These are phyloP conservation scores for Euzetes globulus DNA, from an alignment of 2,888 invertebrate species.

Conservation along the genomic window DNA sequence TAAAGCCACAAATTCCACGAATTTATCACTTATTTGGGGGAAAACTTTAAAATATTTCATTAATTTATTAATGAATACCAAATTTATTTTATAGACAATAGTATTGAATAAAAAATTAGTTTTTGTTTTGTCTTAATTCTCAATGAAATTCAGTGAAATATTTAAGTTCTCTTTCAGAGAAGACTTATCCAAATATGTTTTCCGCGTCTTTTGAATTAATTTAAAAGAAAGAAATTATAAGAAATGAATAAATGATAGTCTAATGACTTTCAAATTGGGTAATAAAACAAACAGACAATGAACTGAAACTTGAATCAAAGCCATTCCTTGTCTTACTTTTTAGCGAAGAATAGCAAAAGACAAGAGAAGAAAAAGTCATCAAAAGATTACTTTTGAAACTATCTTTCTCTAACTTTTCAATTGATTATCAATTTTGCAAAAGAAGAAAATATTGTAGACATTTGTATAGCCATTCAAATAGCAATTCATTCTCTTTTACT, in stretches of 20 bases:
- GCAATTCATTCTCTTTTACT: background rate
- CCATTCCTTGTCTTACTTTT: too few species aligned
- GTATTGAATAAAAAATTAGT: too few species aligned
- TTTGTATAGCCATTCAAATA: background rate
- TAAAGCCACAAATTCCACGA: too few species aligned
- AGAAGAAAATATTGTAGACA: background rate
- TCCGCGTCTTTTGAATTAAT: background rate
- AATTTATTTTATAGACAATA: too few species aligned
- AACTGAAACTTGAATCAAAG: background rate
- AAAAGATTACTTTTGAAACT: background rate
- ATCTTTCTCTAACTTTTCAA: background rate
- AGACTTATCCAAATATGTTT: background rate
- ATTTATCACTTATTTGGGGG: too few species aligned
- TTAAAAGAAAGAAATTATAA: background rate
- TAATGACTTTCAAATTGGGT: conserved; percentile 3
- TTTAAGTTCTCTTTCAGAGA: too few species aligned
- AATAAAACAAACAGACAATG: background rate
- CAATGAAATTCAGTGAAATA: too few species aligned
- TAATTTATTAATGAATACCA: too few species aligned
- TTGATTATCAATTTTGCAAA: background rate
- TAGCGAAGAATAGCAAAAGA: background rate
- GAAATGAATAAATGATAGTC: background rate
- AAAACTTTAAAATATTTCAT: too few species aligned
- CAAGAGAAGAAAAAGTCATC: background rate
- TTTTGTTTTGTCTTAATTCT: too few species aligned